Conservation (phyloP, 1,140 invertebrate species). For the Eufriesea mexicana region DNA sequence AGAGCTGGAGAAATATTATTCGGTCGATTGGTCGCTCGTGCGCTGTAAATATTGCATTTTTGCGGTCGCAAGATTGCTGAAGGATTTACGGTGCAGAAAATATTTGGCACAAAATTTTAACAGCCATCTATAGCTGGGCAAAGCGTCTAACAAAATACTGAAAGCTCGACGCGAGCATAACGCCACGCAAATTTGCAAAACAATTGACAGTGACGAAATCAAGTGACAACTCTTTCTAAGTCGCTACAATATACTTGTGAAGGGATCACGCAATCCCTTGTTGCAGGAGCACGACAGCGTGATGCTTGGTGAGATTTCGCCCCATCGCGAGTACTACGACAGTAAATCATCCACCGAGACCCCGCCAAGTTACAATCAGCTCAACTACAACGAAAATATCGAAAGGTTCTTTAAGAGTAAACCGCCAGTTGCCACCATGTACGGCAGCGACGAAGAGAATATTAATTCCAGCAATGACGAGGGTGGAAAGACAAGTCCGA, state of each 20-base stretch:
- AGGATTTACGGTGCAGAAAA: background rate
- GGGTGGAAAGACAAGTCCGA: constrained; percentile 49
- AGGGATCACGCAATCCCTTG: constrained; percentile 80
- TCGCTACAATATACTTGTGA: constrained; percentile 77
- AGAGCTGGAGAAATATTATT: constrained; percentile 21
- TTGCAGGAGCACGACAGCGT: constrained; percentile 90
- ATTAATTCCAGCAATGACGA: constrained; percentile 73
- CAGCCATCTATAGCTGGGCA: background rate
- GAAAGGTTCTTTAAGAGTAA: constrained; percentile 93
- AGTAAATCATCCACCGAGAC: constrained; percentile 92
- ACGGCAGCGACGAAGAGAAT: constrained; percentile 75
- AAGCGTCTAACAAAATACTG: constrained; percentile 33
- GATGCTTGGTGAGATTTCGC: constrained; percentile 93
- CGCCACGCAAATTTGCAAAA: constrained; percentile 47
- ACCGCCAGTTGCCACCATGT: constrained; percentile 84
- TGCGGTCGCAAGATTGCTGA: constrained; percentile 16
- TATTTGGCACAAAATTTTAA: constrained; percentile 9
- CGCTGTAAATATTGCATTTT: constrained; percentile 43
- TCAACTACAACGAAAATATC: constrained; percentile 94
- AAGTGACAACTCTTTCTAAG: constrained; percentile 62
- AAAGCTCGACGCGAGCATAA: constrained; percentile 17
- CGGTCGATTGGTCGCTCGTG: constrained; percentile 2
- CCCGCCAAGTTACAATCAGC: constrained; percentile 91
- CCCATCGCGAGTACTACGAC: constrained; percentile 91
- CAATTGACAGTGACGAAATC: constrained; percentile 45